These are phyloP conservation scores for Cephus pulcher DNA, from an alignment of 2,888 invertebrate species.

Conservation along the genomic window DNA sequence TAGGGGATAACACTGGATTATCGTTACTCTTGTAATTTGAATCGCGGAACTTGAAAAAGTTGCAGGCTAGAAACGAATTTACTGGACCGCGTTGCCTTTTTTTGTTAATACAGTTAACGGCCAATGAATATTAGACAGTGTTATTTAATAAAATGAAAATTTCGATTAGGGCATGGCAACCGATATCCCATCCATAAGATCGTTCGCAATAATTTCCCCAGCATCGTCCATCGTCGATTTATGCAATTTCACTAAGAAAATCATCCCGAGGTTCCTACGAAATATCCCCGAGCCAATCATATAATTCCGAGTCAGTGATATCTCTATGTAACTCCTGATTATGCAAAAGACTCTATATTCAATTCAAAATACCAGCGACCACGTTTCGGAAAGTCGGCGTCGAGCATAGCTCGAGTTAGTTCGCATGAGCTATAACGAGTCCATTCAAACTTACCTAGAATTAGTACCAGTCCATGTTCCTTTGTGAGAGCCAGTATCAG, in stretches of 20 bases:
- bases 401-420: not conserved
- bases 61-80: not conserved
- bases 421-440: not conserved
- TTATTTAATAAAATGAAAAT: not conserved
- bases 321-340: not conserved
- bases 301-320: not conserved
- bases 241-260: not conserved
- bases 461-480: not conserved
- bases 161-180: not conserved
- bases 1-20: not conserved
- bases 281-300: not conserved
- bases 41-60: not conserved
- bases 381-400: not conserved
- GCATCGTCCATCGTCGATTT: not conserved
- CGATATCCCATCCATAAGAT: not conserved
- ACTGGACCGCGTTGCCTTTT: not conserved
- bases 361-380: not conserved
- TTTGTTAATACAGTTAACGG: not conserved
- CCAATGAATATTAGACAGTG: not conserved
- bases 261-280: not conserved
- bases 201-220: not conserved
- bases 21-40: not conserved
- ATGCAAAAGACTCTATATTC: not conserved
- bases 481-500: not conserved
- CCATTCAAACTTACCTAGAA: not conserved